Base-by-base conservation (phyloP, 2,888 invertebrate genomes). In the Cheilosia scutellata region DNA sequence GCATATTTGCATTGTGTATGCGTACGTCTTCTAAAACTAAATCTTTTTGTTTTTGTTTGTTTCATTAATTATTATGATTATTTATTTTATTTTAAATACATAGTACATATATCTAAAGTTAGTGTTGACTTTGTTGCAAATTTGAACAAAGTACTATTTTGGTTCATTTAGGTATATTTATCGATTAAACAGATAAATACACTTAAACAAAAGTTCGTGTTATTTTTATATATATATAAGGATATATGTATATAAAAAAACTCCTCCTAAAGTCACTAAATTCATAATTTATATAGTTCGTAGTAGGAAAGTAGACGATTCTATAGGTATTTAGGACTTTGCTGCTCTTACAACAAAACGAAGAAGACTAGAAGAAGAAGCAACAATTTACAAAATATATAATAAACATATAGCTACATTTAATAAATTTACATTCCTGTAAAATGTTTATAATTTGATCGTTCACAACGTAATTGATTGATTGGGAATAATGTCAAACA, bases 361-460 rank as follows among this genome's bases (percentile, higher is more conserved):
- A 77, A 82, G 76, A 86, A 86, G 82, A 86, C 86, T 82, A 86
- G 82, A 86, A 86, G 76, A 86, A 86, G 82, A 86, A 76, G 82
- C 86, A 82, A 86, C 82, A 86, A 82, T 86, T 86, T 86, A 82
- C 82, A 80, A 76, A 80, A 76, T 33, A 68, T 25, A 51, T 20
- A 47, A 29, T 58, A 60, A 27, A 62, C 27, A 29, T 29, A n/a
- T n/a, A n/a, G n/a, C n/a, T n/a, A 53, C 25, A 75, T 55, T 57
- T 55, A 62, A 47, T 58, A 60, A 60, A 75, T 62, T 33, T 62
- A 74, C 78, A 68, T 78, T 68, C 42, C 63, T 65, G 60, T 79
- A 65, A 83, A 68, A 70, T 68, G 33, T 40, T 57, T 53, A 33
- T 51, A 71, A 66, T n/a, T 42, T 37, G 55, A 80, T 70, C 70